A percentile compares a stretch with the other conserved stretches of the same genome.
phyloP scores from a whole-genome alignment of 2,113 vertebrate species.

The Lamprotornis superbus region DNA sequence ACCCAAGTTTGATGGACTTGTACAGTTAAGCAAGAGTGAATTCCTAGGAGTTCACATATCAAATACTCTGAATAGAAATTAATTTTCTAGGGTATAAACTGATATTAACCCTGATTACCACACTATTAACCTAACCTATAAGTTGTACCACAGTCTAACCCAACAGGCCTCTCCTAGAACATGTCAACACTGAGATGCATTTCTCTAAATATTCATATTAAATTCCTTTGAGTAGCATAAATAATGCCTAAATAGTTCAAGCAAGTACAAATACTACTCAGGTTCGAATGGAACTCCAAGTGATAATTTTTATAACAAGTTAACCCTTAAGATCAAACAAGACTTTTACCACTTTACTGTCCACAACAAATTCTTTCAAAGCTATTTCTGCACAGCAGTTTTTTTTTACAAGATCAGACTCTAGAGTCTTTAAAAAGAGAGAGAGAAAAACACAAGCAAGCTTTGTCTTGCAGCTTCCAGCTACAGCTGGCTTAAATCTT shows the following conservation, averaged over 20 bases:
- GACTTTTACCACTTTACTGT: background rate
- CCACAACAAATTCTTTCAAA: background rate
- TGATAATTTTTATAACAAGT: background rate
- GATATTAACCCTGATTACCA: background rate
- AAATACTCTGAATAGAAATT: background rate
- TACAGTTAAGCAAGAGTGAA: background rate
- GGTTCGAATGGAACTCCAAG: background rate
- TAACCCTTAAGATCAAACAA: background rate
- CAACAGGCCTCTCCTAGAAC: background rate
- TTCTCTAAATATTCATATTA: background rate
- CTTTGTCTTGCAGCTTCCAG: background rate
- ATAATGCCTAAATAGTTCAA: background rate
- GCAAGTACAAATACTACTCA: background rate
- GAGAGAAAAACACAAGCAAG: background rate
- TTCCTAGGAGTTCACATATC: background rate
- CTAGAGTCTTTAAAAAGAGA: background rate
- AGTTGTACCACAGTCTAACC: background rate
- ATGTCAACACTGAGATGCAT: background rate
- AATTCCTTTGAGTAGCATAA: background rate
- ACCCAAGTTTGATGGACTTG: background rate
- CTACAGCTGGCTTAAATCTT: background rate
- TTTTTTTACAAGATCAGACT: background rate
- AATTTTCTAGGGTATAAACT: background rate
- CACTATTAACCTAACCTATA: background rate
- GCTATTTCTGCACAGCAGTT: background rate